These are phyloP conservation scores for Hyla sarda DNA, from an alignment of 2,113 vertebrate genomes.

Conservation along the genomic window DNA sequence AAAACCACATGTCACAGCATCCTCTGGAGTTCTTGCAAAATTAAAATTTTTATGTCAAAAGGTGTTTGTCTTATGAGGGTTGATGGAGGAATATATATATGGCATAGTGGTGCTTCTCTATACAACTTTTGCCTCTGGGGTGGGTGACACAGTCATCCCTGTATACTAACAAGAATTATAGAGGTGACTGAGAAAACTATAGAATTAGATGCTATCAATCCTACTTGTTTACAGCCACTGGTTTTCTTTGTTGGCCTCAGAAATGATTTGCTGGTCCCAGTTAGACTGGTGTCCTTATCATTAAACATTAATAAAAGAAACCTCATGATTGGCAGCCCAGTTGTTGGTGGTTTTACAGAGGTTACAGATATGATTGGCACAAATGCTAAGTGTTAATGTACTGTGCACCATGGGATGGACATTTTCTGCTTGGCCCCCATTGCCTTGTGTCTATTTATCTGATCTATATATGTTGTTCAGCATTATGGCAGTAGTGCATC, in stretches of 20 bases:
- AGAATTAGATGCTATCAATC: slow-evolving; percentile 34
- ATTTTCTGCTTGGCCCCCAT: neutral
- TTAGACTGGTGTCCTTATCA: slow-evolving; percentile 42
- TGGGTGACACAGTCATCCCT: slow-evolving; percentile 1
- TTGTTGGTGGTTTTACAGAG: slow-evolving; percentile 31
- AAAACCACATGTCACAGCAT: no score
- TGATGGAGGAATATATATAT: no score
- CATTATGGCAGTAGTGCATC: neutral
- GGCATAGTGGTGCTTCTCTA: slow-evolving; percentile 21
- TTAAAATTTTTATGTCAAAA: no score
- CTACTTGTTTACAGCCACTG: slow-evolving; percentile 14
- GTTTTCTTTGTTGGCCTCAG: slow-evolving; percentile 32
- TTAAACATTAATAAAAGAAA: slow-evolving; percentile 39
- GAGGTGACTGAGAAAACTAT: slow-evolving; percentile 26
- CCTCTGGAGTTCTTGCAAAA: no score
- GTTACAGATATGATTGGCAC: slow-evolving; percentile 51
- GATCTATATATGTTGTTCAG: neutral
- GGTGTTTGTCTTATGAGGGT: no score
- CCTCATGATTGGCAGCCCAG: slow-evolving; percentile 30
- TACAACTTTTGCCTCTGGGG: slow-evolving; percentile 2
- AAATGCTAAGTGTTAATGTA: slow-evolving; percentile 43
- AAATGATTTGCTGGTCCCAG: slow-evolving; percentile 39
- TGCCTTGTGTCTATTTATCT: neutral
- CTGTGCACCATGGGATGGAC: slow-evolving; percentile 8
- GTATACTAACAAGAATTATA: slow-evolving; percentile 35